These are phyloP conservation scores for Callyntrura sp. DNA, from an alignment of 2,888 invertebrate genomes.

Conservation along the genomic window DNA sequence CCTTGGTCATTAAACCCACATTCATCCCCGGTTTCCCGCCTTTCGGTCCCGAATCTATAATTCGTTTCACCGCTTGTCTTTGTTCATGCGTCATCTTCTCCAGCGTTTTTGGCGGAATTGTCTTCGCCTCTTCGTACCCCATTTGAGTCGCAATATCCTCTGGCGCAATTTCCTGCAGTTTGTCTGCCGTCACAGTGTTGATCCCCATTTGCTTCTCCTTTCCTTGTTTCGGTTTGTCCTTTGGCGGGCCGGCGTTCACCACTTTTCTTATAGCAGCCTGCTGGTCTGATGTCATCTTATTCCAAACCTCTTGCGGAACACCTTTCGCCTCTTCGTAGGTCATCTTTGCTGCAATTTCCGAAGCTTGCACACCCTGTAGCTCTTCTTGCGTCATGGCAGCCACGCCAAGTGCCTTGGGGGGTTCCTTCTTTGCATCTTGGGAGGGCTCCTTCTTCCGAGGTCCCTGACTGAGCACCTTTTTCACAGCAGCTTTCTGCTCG, in stretches of 20 bases:
- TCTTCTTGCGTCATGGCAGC: constrained; percentile 30
- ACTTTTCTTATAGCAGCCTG: constrained; percentile 42
- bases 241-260: not conserved
- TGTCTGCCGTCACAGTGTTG: not conserved
- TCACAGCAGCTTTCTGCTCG: constrained; percentile 49
- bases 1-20: not conserved
- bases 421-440: not conserved
- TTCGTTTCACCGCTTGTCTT: constrained; percentile 23
- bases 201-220: constrained; percentile 37
- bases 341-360: constrained; percentile 35
- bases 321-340: constrained; percentile 44
- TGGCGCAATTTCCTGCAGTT: constrained; percentile 14
- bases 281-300: constrained; percentile 55
- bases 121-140: constrained; percentile 32
- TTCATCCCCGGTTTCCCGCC: not conserved
- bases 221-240: not conserved
- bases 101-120: constrained; percentile 20
- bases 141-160: constrained; percentile 28
- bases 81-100: constrained; percentile 50
- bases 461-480: constrained; percentile 30
- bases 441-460: not conserved
- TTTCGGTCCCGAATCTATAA: not conserved
- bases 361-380: not conserved
- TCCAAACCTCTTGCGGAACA: constrained; percentile 5
- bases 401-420: constrained; percentile 4